Evolutionary conservation across 2,113 vertebrate species (phyloP), one percentile per base, ranked within the genome.

Genomic region (Orthonyx spaldingii): DNA sequence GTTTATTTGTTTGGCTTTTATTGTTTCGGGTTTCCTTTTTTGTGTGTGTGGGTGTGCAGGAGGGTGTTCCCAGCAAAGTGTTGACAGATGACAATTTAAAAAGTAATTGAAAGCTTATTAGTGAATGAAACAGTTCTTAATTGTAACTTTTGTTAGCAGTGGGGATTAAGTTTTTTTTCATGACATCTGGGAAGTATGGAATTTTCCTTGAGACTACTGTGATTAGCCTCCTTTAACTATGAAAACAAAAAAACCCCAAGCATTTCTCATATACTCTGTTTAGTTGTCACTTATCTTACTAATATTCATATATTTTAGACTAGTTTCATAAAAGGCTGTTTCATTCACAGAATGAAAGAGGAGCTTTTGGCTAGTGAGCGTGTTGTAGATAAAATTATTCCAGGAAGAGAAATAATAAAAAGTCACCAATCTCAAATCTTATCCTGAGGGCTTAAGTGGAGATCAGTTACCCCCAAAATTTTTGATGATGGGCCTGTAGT

Each of bases 11-110:
- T 66, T 59, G 27, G 18, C 5, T 30, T 69, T 61, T 55, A 14
- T 39, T 24, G 7, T 68, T 53, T 24, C 9, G 16, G 8, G 2
- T 27, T 30, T 27, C 28, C 41, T 78, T 11, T 8, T 6, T 19
- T 23, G 11, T 24, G 32, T 20, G 14, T 9, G 13, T 7, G 15
- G 3, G 3, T 28, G 22, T 26, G 28, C 0, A 0, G n/a, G 26
- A 17, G 3, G 4, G 10, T 46, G 23, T 69, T 92, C 24, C 53
- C 20, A 89, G 55, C 21, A 57, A 50, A 83, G 26, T 37, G 9
- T 66, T 88, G 75, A 68, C 12, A 66, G 41, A 12, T 57, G 8
- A 26, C 23, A 88, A 13, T 72, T 75, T 3, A 37, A 65, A 75
- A n/a, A 21, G 22, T 77, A 37, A 55, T 41, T 32, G 53, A 44